Percentiles rank a stretch among this genome's conserved stretches.
Evolutionary conservation across 2,113 vertebrate genomes (phyloP).

Genomic region (Clinocottus analis): DNA sequence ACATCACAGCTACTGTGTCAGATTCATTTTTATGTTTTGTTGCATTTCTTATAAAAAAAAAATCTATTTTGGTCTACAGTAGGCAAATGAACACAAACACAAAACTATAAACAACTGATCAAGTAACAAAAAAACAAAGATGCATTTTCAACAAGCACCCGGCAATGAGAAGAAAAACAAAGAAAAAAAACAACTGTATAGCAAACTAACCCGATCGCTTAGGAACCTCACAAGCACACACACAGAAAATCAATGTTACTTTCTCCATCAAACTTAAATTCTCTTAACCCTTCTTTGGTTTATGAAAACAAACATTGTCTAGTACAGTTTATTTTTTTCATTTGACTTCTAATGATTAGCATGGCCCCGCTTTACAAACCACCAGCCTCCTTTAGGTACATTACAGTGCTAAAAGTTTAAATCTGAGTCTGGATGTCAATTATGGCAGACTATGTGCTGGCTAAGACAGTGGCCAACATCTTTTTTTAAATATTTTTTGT

Average conservation of each 20-base stretch:
- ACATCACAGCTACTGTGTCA: conserved; percentile 73
- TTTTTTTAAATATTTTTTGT: conserved; percentile 10
- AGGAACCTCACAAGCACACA: conserved; percentile 57
- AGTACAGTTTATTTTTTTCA: conserved; percentile 45
- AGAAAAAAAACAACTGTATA: conserved; percentile 26
- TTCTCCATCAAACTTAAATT: conserved; percentile 67
- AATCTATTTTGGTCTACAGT: conserved; percentile 80
- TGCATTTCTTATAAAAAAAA: conserved; percentile 68
- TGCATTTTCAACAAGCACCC: conserved; percentile 68
- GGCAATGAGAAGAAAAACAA: conserved; percentile 61
- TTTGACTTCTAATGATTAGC: conserved; percentile 50
- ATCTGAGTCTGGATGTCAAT: conserved; percentile 39
- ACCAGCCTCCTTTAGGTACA: conserved; percentile 30
- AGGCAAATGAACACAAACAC: conserved; percentile 76
- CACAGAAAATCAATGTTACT: conserved; percentile 50
- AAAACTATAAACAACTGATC: conserved; percentile 71
- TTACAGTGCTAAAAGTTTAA: conserved; percentile 25
- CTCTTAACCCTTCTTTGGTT: conserved; percentile 82
- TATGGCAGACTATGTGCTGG: conserved; percentile 31
- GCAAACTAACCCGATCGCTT: conserved; percentile 49
- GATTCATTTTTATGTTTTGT: conserved; percentile 73
- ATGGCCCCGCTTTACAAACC: conserved; percentile 60
- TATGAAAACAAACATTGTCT: conserved; percentile 72
- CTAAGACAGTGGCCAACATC: conserved; percentile 28
- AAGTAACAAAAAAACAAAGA: conserved; percentile 65